Evolutionary conservation across 2,113 vertebrate genomes (phyloP).

Genomic region (Petrocephalus zakoni): DNA sequence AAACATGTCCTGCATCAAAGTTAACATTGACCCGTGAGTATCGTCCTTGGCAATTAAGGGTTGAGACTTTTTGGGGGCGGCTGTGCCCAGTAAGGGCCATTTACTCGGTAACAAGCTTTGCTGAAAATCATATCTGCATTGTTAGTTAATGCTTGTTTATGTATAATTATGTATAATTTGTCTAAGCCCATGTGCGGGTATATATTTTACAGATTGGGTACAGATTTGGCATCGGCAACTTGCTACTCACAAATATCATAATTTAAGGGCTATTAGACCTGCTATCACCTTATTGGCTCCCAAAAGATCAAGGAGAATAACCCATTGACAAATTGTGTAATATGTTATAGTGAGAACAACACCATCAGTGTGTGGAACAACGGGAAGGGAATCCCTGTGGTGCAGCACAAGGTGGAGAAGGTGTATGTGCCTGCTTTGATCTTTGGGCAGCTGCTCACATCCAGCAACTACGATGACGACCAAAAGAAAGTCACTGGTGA

Average conservation of each 20-base stretch:
- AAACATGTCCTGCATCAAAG: slow-evolving; percentile 86
- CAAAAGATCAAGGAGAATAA: not conserved
- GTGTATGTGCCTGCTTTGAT: slow-evolving; percentile 96
- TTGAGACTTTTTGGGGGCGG: not conserved
- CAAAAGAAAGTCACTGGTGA: slow-evolving; percentile 97
- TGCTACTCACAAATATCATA: not conserved
- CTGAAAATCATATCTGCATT: not conserved
- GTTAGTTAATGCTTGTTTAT: not conserved
- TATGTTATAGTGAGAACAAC: slow-evolving; percentile 80
- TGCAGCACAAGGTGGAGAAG: slow-evolving; percentile 96
- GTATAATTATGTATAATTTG: not conserved
- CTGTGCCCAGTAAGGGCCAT: not conserved
- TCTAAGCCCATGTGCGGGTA: not conserved
- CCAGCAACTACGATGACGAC: slow-evolving; percentile 93
- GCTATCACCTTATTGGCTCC: not conserved
- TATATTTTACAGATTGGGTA: not conserved
- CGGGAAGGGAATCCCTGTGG: slow-evolving; percentile 93
- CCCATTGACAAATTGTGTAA: not conserved
- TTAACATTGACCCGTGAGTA: slow-evolving; percentile 90
- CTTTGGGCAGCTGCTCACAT: slow-evolving; percentile 94
- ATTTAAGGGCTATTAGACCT: not conserved
- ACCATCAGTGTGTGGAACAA: slow-evolving; percentile 94
- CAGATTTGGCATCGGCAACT: not conserved
- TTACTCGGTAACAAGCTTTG: not conserved
- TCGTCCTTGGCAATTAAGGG: not conserved